Evolutionary conservation across 2,113 vertebrate genomes (phyloP), one percentile per base, ranked within the genome.

Genomic region (Microtus montanus): DNA sequence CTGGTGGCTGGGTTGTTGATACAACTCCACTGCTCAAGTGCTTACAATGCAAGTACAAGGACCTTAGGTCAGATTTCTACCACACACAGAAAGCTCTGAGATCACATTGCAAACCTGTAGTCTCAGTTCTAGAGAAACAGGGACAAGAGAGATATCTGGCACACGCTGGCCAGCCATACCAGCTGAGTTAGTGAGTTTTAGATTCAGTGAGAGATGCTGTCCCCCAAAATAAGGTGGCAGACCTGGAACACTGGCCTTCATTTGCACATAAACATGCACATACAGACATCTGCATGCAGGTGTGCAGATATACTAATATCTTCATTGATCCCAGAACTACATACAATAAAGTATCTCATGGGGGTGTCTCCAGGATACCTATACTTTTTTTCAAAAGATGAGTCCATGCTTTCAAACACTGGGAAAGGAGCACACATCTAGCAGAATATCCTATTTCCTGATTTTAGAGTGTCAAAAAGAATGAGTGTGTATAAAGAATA

Each of bases 241-340:
- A 15, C 3, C 14, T 84, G 6, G 15, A 64, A 41, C 38, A 30
- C 14, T 30, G 61, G 14, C 61, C 7, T 47, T 84, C 10, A 84
- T 84, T 64, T 84, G 38, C 14, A 6, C 14, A 64, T 30, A 38
- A 64, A 64, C 8, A 7, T 82, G 12, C 5, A 64, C 14, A 30
- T 10, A 63, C 24, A 64, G 22, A 41, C 38, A 74, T 41, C 4
- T 44, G 58, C 38, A 41, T 10, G 20, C 26, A 64, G 14, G 58
- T 41, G 38, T 3, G 15, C 38, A 44, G 17, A 33, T 44, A 44
- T 9, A 47, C 8, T 94, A 97, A 92, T 95, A 96, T 66, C 86
- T 95, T 95, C 94, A 93, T 86, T 95, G 85, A 98, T 85, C 49
- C 47, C 24, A 95, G 86, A 96, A 96, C 95, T 96, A 64, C 92